phyloP scores from a whole-genome alignment of 2,888 invertebrate genomes.

The Caenorhabditis parvicauda region DNA sequence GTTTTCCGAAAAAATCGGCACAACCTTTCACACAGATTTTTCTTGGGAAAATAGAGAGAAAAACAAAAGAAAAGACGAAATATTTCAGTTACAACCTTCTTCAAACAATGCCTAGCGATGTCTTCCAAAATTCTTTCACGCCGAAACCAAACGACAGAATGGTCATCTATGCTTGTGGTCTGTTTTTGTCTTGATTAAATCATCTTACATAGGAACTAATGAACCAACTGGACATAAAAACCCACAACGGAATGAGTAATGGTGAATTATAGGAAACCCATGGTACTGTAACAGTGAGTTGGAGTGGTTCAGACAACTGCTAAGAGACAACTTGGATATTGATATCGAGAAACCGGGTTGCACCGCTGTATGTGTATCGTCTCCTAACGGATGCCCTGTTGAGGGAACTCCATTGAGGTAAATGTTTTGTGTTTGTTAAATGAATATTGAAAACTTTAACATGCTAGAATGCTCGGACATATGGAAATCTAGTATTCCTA shows the following conservation, averaged over 20 bases:
- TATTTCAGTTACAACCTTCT: constrained; percentile 60
- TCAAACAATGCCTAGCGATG: constrained; percentile 53
- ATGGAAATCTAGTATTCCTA: too few relatives aligned
- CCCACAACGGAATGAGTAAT: too few relatives aligned
- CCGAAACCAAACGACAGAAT: constrained; percentile 56
- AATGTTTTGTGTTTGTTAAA: too few relatives aligned
- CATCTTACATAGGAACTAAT: background rate
- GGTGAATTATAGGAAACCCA: constrained; percentile 53
- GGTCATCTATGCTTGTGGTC: constrained; percentile 61
- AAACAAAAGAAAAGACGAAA: background rate
- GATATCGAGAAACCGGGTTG: constrained; percentile 57
- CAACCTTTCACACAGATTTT: too few relatives aligned
- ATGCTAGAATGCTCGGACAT: too few relatives aligned
- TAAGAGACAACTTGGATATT: constrained; percentile 59
- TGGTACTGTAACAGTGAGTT: constrained; percentile 61
- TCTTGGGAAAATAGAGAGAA: background rate
- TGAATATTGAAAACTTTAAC: too few relatives aligned
- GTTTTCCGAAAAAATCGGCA: too few relatives aligned
- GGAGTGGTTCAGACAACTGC: constrained; percentile 60
- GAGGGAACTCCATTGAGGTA: constrained; percentile 55
- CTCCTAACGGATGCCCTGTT: constrained; percentile 55
- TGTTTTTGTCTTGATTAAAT: too few relatives aligned
- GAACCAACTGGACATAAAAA: too few relatives aligned
- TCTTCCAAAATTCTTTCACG: constrained; percentile 54
- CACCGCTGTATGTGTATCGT: constrained; percentile 49